phyloP scores from a whole-genome alignment of 2,797 vertebrate species.

The Ptychadena robeensis region DNA sequence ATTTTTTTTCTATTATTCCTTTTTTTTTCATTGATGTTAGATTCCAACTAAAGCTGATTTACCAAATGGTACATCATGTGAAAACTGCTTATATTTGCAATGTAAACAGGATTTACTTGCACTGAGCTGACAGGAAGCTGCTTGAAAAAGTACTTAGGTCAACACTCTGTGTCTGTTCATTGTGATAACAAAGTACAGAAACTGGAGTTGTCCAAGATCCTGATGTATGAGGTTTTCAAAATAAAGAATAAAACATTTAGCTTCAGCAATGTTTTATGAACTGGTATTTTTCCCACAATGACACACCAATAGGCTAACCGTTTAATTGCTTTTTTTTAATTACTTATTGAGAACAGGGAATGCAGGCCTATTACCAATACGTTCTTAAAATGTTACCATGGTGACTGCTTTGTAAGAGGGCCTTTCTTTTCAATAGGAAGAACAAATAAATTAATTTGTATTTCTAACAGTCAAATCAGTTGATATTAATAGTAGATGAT shows the following conservation, averaged over 20 bases:
- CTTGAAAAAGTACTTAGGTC: constrained; percentile 36
- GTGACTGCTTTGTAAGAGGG: constrained; percentile 2
- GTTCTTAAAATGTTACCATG: constrained; percentile 10
- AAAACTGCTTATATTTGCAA: constrained; percentile 8
- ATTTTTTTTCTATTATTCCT: not conserved
- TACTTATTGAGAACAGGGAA: constrained; percentile 32
- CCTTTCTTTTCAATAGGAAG: not conserved
- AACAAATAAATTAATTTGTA: not conserved
- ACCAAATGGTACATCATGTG: constrained; percentile 27
- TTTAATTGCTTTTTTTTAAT: constrained; percentile 42
- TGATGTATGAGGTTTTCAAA: constrained; percentile 12
- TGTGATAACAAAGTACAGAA: constrained; percentile 35
- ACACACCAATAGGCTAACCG: constrained; percentile 14
- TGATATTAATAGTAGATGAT: not conserved
- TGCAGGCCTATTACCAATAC: constrained; percentile 20
- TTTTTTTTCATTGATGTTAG: not conserved
- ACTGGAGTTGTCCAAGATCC: constrained; percentile 30
- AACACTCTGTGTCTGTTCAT: constrained; percentile 34
- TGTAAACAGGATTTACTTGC: constrained; percentile 41
- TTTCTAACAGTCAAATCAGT: not conserved
- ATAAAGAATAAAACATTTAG: constrained; percentile 9
- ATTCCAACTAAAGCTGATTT: constrained; percentile 27
- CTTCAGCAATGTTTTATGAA: constrained; percentile 14
- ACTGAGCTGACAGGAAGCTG: constrained; percentile 4
- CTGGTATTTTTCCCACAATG: constrained; percentile 5